phyloP scores from a whole-genome alignment of 2,113 vertebrate species.

The Holacanthus passer region DNA sequence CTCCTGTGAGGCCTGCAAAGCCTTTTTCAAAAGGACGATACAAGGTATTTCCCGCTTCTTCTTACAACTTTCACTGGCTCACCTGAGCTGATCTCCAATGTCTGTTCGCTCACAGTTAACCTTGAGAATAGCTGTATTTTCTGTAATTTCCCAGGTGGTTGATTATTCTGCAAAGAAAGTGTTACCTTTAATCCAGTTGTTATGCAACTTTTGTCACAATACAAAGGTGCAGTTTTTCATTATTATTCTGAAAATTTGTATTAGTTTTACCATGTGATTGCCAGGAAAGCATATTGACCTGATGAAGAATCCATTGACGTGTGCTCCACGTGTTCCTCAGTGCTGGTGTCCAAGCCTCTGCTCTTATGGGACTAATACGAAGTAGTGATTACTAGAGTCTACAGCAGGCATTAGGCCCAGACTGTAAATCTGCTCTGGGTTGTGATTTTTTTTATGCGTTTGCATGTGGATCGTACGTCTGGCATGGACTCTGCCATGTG shows the following conservation, averaged over 20 bases:
- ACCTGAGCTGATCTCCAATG: constrained; percentile 14
- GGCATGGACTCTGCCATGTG: constrained; percentile 63
- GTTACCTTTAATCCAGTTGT: not conserved
- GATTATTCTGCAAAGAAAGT: not conserved
- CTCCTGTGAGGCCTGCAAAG: constrained; percentile 99
- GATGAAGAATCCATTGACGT: constrained; percentile 23
- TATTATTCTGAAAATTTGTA: not conserved
- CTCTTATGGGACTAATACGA: constrained; percentile 43
- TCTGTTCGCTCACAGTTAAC: not conserved
- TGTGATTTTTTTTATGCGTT: constrained; percentile 51
- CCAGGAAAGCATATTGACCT: constrained; percentile 11
- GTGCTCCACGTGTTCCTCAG: constrained; percentile 5
- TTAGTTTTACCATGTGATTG: constrained; percentile 6
- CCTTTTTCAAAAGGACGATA: constrained; percentile 99
- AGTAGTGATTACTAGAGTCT: constrained; percentile 58
- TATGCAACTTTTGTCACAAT: not conserved
- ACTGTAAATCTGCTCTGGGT: constrained; percentile 60
- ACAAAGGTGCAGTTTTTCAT: not conserved
- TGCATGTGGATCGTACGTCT: constrained; percentile 53
- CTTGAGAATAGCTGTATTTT: constrained; percentile 3
- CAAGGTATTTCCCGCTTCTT: constrained; percentile 89
- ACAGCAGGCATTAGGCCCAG: constrained; percentile 58
- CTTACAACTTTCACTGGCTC: constrained; percentile 29
- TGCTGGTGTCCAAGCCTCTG: constrained; percentile 18
- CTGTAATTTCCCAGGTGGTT: constrained; percentile 23